These are phyloP conservation scores for Coryphaenoides rupestris DNA, from an alignment of 2,113 vertebrate species.

Conservation along the genomic window DNA sequence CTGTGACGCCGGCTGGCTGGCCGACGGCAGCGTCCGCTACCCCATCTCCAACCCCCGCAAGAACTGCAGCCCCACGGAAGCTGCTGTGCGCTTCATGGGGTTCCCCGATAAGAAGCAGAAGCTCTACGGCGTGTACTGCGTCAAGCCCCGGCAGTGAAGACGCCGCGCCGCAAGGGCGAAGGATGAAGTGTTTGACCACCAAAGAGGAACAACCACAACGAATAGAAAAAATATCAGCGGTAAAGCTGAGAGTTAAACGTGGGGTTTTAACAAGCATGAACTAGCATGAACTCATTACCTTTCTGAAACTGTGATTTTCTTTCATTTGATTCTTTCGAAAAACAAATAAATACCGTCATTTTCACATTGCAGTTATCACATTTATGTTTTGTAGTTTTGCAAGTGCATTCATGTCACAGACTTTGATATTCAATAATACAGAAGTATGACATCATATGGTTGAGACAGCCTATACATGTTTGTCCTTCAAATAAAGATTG, in stretches of 20 bases:
- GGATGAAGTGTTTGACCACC: constrained; percentile 53
- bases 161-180: background rate
- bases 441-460: too few species aligned
- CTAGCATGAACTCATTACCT: constrained; percentile 77
- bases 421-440: too few species aligned
- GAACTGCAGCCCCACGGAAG: constrained; percentile 92
- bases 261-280: constrained; percentile 60
- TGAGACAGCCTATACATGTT: too few species aligned
- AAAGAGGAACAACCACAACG: constrained; percentile 60
- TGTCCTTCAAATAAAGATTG: too few species aligned
- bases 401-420: too few species aligned
- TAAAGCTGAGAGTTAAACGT: constrained; percentile 61
- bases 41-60: constrained; percentile 87
- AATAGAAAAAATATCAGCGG: constrained; percentile 43
- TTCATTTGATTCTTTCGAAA: constrained; percentile 77
- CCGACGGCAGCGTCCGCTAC: constrained; percentile 94
- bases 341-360: constrained; percentile 43
- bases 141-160: constrained; percentile 74
- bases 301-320: constrained; percentile 87
- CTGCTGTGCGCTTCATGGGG: constrained; percentile 86
- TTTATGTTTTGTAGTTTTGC: constrained; percentile 20
- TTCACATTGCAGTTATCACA: constrained; percentile 60
- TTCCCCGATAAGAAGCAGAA: constrained; percentile 90
- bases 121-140: constrained; percentile 94
- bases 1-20: constrained; percentile 93